phyloP scores from a whole-genome alignment of 2,888 invertebrate species.

The Salpingus planirostris region DNA sequence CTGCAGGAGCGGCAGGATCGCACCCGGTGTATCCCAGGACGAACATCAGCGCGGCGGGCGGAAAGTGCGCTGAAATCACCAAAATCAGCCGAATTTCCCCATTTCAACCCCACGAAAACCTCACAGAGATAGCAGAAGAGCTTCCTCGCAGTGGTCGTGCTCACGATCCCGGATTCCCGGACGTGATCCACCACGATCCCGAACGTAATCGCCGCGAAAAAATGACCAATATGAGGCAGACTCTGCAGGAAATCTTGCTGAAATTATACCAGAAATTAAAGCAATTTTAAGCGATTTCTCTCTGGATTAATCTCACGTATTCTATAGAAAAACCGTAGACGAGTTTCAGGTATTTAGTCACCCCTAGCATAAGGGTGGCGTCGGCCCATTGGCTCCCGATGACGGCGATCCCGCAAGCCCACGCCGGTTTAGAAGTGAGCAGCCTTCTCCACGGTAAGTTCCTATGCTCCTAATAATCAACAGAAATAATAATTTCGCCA shows the following conservation, averaged over 20 bases:
- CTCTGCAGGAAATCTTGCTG: conserved; percentile 49
- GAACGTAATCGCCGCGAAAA: conserved; percentile 48
- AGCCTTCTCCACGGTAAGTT: conserved; percentile 47
- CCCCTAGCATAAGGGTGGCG: conserved; percentile 49
- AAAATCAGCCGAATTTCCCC: too few species aligned
- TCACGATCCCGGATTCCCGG: conserved; percentile 45
- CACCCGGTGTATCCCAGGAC: conserved; percentile 53
- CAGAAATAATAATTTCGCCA: conserved; percentile 1
- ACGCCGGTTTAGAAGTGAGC: conserved; percentile 48
- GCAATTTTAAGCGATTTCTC: background rate
- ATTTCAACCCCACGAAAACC: too few species aligned
- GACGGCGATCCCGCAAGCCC: conserved; percentile 51
- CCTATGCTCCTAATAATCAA: conserved; percentile 33
- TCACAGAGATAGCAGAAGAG: conserved; percentile 49
- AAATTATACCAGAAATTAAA: conserved; percentile 8
- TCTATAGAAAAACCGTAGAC: conserved; percentile 51
- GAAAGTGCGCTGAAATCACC: conserved; percentile 46
- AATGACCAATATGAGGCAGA: conserved; percentile 49
- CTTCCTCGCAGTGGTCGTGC: conserved; percentile 49
- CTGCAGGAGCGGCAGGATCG: conserved; percentile 48
- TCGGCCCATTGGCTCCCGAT: conserved; percentile 54
- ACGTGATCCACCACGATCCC: conserved; percentile 51
- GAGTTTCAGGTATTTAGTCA: conserved; percentile 49
- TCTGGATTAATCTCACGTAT: too few species aligned
- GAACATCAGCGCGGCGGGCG: conserved; percentile 49